Evolutionary conservation across 2,888 invertebrate genomes (phyloP).

Genomic region (Tenthredo notha): DNA sequence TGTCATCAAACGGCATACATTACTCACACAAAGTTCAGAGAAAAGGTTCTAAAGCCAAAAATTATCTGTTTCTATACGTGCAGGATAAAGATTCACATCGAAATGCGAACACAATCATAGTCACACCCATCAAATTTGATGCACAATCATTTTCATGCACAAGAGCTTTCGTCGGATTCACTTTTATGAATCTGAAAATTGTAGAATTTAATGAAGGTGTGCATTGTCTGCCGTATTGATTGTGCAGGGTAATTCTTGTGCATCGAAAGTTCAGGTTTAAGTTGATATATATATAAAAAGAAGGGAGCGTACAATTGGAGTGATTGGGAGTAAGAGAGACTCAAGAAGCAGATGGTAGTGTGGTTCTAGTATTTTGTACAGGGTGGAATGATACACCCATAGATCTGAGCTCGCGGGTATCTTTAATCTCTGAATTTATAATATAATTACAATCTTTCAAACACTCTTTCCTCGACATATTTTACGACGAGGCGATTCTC

Average conservation of each 20-base stretch:
- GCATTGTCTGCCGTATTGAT: neutral
- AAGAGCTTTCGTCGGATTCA: neutral
- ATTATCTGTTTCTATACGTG: neutral
- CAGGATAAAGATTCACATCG: neutral
- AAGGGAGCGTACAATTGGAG: neutral
- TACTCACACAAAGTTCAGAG: neutral
- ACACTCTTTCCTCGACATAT: conserved; percentile 40
- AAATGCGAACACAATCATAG: neutral
- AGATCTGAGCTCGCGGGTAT: conserved; percentile 55
- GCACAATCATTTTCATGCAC: neutral
- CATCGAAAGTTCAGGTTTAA: neutral
- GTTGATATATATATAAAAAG: neutral
- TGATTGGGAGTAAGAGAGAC: neutral
- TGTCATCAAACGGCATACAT: neutral
- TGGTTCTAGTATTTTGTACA: conserved; percentile 6
- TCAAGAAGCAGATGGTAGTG: conserved; percentile 19
- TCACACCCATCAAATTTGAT: neutral
- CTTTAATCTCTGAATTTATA: conserved; percentile 65
- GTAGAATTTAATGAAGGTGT: too few relatives aligned
- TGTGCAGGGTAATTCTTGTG: neutral
- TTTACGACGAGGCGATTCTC: conserved; percentile 27
- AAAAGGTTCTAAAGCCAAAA: neutral
- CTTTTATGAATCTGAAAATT: too few relatives aligned
- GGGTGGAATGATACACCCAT: conserved; percentile 27
- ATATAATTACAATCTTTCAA: conserved; percentile 60